Conservation (phyloP, 2,888 invertebrate genomes). For the Pristionchus entomophagus region DNA sequence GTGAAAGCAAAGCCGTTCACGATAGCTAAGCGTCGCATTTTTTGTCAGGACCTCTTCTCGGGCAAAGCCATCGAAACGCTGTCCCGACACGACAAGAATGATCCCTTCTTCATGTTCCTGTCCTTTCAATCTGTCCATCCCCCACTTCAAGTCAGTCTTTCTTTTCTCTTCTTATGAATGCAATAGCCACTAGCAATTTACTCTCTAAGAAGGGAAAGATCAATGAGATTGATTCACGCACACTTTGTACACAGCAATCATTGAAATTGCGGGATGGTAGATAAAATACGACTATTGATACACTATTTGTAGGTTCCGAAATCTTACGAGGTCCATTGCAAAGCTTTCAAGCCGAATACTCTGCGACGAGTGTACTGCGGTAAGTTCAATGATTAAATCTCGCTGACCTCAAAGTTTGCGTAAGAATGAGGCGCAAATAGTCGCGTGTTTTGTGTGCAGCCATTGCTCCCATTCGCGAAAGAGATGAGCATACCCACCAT, state of each 20-base stretch:
- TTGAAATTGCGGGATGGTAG: too few species aligned
- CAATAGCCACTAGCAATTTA: too few species aligned
- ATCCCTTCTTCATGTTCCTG: constrained; percentile 75
- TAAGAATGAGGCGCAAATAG: background rate
- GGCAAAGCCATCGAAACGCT: constrained; percentile 66
- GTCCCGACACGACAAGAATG: constrained; percentile 57
- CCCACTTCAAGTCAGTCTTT: constrained; percentile 69
- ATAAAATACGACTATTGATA: too few species aligned
- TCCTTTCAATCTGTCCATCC: constrained; percentile 75
- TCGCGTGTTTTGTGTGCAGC: background rate
- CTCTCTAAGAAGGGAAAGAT: too few species aligned
- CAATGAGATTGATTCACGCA: too few species aligned
- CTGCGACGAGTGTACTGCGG: constrained; percentile 68
- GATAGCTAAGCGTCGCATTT: background rate
- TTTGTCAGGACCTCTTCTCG: constrained; percentile 68
- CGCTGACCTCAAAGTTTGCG: background rate
- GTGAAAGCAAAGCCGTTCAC: constrained; percentile 1
- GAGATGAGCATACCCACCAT: background rate
- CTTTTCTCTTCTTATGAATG: background rate
- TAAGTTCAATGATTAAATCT: constrained; percentile 50
- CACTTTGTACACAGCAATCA: too few species aligned
- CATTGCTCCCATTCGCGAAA: background rate
- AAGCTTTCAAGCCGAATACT: constrained; percentile 55
- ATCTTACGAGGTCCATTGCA: constrained; percentile 63
- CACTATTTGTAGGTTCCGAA: constrained; percentile 65